Evolutionary conservation across 2,797 vertebrate genomes (phyloP).

Genomic region (Caiman crocodilus): DNA sequence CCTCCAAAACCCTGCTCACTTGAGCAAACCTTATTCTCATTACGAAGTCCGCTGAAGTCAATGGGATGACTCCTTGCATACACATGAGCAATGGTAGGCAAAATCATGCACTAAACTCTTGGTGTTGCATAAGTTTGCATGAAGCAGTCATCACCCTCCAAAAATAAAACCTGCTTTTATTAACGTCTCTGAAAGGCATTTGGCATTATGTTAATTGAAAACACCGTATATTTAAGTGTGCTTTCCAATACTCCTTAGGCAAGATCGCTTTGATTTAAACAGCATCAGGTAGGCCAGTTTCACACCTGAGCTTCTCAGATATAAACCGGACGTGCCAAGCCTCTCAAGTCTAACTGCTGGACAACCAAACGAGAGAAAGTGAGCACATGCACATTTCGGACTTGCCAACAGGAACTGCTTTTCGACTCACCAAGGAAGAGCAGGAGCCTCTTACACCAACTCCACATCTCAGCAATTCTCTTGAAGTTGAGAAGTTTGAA

Average conservation of each 20-base stretch:
- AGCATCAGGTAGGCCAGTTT: constrained; percentile 55
- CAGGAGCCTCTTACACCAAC: background rate
- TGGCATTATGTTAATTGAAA: background rate
- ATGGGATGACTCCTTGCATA: background rate
- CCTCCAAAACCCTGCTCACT: background rate
- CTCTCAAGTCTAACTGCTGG: background rate
- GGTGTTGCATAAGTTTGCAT: background rate
- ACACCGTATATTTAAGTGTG: background rate
- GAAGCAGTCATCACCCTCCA: background rate
- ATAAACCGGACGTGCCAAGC: constrained; percentile 16
- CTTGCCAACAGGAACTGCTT: constrained; percentile 48
- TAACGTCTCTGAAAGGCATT: background rate
- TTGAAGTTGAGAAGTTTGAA: background rate
- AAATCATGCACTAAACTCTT: accelerated
- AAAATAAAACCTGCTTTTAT: constrained; percentile 16
- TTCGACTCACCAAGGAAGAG: constrained; percentile 8
- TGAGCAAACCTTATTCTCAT: background rate
- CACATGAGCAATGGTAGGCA: background rate
- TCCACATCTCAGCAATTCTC: background rate
- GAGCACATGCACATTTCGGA: background rate
- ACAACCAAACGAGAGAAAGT: background rate
- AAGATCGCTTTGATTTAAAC: constrained; percentile 44
- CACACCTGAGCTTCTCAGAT: constrained; percentile 10
- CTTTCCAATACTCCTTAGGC: constrained; percentile 54
- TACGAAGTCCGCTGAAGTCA: background rate